These are phyloP conservation scores for Agrotis segetum DNA, from an alignment of 2,888 invertebrate genomes.

Conservation along the genomic window DNA sequence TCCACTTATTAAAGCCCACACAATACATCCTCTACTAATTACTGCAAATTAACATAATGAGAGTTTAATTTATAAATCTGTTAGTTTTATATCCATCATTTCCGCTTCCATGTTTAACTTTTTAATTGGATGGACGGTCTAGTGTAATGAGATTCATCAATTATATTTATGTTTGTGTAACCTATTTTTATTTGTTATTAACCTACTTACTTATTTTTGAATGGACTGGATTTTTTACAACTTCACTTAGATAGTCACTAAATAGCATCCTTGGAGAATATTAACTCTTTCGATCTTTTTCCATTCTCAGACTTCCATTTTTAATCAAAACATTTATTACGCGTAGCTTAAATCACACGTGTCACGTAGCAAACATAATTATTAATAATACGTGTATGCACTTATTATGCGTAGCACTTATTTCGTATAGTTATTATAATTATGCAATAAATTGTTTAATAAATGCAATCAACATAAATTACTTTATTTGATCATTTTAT, in stretches of 20 bases:
- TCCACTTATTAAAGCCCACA: constrained; percentile 45
- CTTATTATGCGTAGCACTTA: not conserved
- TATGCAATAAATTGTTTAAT: not conserved
- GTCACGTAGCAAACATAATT: not conserved
- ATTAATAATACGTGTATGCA: not conserved
- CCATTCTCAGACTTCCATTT: no score
- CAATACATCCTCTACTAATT: constrained; percentile 48
- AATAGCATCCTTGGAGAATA: no score
- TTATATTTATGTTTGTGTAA: not conserved
- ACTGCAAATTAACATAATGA: constrained; percentile 42
- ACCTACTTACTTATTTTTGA: not conserved
- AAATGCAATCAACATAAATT: not conserved
- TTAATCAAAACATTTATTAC: not conserved
- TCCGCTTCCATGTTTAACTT: constrained; percentile 16
- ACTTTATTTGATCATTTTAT: not conserved
- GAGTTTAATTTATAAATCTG: constrained; percentile 31
- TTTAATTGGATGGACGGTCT: constrained; percentile 8
- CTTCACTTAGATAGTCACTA: no score
- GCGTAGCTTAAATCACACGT: not conserved
- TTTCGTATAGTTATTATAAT: not conserved
- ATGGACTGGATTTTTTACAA: not conserved
- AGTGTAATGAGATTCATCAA: constrained; percentile 2
- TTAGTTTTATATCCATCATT: constrained; percentile 35
- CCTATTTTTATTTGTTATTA: not conserved
- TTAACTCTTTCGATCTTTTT: no score